phyloP scores from a whole-genome alignment of 1,140 invertebrate species.

The Drosophila mayri region DNA sequence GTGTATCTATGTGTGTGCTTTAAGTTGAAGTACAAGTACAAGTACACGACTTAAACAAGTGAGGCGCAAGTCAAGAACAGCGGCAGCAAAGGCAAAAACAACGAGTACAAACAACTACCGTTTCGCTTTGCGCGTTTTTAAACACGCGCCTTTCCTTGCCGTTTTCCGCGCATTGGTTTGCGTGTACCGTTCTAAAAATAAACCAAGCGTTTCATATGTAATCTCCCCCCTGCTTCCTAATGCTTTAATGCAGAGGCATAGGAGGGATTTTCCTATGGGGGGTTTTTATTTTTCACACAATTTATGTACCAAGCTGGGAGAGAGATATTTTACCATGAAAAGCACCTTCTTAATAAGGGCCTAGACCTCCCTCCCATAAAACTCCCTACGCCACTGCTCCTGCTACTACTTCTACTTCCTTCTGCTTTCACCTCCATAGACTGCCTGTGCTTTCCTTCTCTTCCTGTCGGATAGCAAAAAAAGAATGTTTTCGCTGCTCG shows the following conservation, averaged over 20 bases:
- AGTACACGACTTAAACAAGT: constrained; percentile 45
- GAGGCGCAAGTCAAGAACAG: constrained; percentile 44
- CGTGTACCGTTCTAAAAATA: constrained; percentile 76
- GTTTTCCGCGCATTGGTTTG: constrained; percentile 24
- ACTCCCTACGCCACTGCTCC: not conserved
- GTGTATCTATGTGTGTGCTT: constrained; percentile 21
- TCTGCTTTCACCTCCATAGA: constrained; percentile 1
- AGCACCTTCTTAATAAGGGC: not conserved
- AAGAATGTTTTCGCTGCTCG: constrained; percentile 33
- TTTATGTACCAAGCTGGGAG: not conserved
- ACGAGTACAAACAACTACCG: constrained; percentile 36
- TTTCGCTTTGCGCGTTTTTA: constrained; percentile 53
- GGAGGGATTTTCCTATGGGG: not conserved
- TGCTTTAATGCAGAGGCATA: not conserved
- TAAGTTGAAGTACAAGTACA: constrained; percentile 47
- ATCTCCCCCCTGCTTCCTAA: constrained; percentile 30
- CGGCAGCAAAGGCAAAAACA: constrained; percentile 10
- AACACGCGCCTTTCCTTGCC: constrained; percentile 49
- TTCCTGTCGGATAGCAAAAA: constrained; percentile 15
- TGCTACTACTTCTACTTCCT: not conserved
- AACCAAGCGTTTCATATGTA: constrained; percentile 70
- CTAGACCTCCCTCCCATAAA: not conserved
- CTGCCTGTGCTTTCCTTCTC: constrained; percentile 26
- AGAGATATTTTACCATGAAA: too few relatives aligned
- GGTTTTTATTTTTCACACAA: not conserved